A percentile compares a stretch with the other conserved stretches of the same genome.
phyloP scores from a whole-genome alignment of 2,113 vertebrate species.

The Pelusios castaneus region DNA sequence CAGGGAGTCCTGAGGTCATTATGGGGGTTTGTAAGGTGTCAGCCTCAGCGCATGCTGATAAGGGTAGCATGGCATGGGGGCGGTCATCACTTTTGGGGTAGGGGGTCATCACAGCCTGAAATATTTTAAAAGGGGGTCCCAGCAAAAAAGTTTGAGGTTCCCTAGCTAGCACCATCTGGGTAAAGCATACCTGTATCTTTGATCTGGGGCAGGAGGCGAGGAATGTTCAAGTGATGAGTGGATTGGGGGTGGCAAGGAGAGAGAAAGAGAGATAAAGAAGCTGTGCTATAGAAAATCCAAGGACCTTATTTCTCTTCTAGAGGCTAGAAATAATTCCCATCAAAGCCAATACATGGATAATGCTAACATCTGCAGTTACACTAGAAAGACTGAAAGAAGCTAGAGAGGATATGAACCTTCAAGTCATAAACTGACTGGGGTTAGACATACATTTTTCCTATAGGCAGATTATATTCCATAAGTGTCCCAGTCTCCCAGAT shows the following conservation, averaged over 20 bases:
- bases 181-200: neutral
- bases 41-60: too few species aligned
- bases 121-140: too few species aligned
- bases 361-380: neutral
- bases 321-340: neutral
- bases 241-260: neutral
- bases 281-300: neutral
- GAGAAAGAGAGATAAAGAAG: neutral
- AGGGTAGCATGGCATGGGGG: too few species aligned
- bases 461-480: neutral
- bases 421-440: neutral
- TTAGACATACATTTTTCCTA: neutral
- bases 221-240: neutral
- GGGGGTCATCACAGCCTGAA: too few species aligned
- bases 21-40: too few species aligned
- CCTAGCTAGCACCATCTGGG: too few species aligned
- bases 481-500: too few species aligned
- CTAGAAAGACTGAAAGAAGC: neutral
- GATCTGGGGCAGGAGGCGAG: neutral
- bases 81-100: too few species aligned
- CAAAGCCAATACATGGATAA: neutral
- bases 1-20: too few species aligned
- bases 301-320: fast-evolving
- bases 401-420: neutral
- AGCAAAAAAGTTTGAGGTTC: too few species aligned